These are phyloP conservation scores for Galeruca laticollis DNA, from an alignment of 2,888 invertebrate genomes.

Conservation along the genomic window DNA sequence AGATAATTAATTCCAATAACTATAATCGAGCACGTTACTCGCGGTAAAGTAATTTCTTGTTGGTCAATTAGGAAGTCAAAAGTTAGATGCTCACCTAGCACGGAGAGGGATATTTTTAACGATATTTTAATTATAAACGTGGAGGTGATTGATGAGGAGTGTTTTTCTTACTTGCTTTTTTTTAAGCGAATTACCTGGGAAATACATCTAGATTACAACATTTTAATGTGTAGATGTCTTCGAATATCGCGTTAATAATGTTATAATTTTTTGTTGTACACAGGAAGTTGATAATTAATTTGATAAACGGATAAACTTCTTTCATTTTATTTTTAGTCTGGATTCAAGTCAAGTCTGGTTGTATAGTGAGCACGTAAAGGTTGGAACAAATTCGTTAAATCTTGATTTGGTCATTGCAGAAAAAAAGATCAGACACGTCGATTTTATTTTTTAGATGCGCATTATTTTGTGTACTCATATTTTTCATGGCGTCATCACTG, in stretches of 20 bases:
- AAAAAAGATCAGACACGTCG: too few species aligned
- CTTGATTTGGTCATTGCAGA: too few species aligned
- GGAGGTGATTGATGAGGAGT: conserved; percentile 32
- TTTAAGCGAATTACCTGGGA: conserved; percentile 29
- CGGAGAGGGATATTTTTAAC: conserved; percentile 30
- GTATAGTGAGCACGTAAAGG: too few species aligned
- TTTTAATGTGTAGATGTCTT: conserved; percentile 33
- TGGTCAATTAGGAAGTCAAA: conserved; percentile 33
- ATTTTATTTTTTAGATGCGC: too few species aligned
- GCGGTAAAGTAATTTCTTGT: conserved; percentile 14
- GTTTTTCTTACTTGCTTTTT: conserved; percentile 22
- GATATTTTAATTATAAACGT: conserved; percentile 36
- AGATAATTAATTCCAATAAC: conserved; percentile 2
- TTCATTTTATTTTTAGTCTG: too few species aligned
- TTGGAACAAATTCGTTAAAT: too few species aligned
- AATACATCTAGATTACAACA: conserved; percentile 30
- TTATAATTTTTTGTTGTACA: conserved; percentile 23
- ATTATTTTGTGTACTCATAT: too few species aligned
- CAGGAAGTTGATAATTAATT: conserved; percentile 29
- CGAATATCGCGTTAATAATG: conserved; percentile 29
- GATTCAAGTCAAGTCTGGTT: too few species aligned
- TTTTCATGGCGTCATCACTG: too few species aligned
- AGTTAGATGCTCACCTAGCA: conserved; percentile 19
- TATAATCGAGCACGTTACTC: conserved; percentile 13
- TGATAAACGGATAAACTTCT: neutral